Evolutionary conservation across 2,797 vertebrate genomes (phyloP).

Genomic region (Acridotheres tristis): DNA sequence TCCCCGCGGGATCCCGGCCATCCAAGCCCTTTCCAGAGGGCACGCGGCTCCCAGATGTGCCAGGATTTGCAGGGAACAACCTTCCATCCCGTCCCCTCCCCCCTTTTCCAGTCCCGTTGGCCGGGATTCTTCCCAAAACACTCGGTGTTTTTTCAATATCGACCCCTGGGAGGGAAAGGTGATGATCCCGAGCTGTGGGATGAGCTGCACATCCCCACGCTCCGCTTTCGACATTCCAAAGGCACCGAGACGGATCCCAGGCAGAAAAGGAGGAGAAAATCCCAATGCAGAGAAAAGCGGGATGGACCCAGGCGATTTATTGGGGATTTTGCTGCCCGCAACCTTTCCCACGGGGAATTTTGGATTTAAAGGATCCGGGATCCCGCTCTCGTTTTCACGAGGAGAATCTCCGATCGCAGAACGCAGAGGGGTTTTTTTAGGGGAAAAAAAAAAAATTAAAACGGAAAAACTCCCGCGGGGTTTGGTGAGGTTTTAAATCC

Average conservation of each 20-base stretch:
- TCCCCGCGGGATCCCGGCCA: accelerated
- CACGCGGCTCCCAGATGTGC: not conserved
- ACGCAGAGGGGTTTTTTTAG: not conserved
- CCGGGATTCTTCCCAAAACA: not conserved
- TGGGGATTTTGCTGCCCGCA: not conserved
- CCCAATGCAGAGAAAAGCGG: not conserved
- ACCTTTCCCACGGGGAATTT: not conserved
- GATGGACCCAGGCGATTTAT: accelerated
- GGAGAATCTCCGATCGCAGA: not conserved
- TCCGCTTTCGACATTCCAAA: not conserved
- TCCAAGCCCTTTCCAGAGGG: not conserved
- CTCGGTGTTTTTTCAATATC: accelerated
- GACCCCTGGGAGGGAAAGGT: accelerated
- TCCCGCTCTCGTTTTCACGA: not conserved
- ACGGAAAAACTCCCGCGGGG: accelerated
- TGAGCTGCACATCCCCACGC: accelerated
- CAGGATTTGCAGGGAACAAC: not conserved
- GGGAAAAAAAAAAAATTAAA: not conserved
- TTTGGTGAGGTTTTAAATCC: not conserved
- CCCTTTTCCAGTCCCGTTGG: not conserved
- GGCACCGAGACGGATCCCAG: not conserved
- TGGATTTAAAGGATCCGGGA: no score
- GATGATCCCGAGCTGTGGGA: not conserved
- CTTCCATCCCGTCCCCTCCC: not conserved
- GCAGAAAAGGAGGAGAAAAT: not conserved